Percentiles rank a stretch among this genome's conserved stretches.
Conservation (phyloP, 1,140 invertebrate genomes). For the Conopomorpha cramerella region DNA sequence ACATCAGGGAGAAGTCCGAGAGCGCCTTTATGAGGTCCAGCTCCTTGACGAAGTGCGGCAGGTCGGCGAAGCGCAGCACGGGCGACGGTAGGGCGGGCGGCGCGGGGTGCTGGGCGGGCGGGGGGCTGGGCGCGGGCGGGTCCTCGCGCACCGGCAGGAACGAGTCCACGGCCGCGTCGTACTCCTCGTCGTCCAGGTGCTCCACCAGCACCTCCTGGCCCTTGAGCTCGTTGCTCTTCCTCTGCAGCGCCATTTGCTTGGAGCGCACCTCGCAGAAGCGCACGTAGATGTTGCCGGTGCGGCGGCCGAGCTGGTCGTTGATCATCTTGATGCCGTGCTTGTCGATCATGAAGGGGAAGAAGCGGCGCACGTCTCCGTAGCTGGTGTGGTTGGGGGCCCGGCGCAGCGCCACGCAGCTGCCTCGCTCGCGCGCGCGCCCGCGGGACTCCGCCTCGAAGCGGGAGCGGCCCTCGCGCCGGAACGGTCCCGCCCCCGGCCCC, state of each 20-base stretch:
- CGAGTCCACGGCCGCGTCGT: conserved; percentile 69
- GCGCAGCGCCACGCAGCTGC: conserved; percentile 70
- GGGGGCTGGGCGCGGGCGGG: conserved; percentile 22
- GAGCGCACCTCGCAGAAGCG: conserved; percentile 72
- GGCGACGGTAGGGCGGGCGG: conserved; percentile 17
- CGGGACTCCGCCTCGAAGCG: conserved; percentile 20
- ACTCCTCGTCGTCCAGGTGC: conserved; percentile 66
- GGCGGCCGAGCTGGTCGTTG: conserved; percentile 76
- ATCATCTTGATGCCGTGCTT: conserved; percentile 85
- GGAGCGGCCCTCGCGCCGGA: conserved; percentile 24
- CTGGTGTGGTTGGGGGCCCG: conserved; percentile 69
- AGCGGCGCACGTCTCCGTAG: conserved; percentile 79
- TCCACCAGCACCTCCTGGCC: conserved; percentile 67
- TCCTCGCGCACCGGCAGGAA: conserved; percentile 59
- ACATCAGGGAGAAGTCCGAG: conserved; percentile 70
- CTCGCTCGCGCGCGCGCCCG: conserved; percentile 4
- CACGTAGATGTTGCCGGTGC: conserved; percentile 80
- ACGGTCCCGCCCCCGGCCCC: conserved; percentile 14
- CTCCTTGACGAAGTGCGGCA: conserved; percentile 77
- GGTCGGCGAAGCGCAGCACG: conserved; percentile 68
- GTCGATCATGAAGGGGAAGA: conserved; percentile 80
- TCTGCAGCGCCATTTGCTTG: conserved; percentile 70
- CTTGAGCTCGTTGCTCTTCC: conserved; percentile 63
- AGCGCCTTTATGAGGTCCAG: conserved; percentile 79
- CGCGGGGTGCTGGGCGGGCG: conserved; percentile 16